Evolutionary conservation across 2,888 invertebrate species (phyloP).

Genomic region (Eretmocerus hayati): DNA sequence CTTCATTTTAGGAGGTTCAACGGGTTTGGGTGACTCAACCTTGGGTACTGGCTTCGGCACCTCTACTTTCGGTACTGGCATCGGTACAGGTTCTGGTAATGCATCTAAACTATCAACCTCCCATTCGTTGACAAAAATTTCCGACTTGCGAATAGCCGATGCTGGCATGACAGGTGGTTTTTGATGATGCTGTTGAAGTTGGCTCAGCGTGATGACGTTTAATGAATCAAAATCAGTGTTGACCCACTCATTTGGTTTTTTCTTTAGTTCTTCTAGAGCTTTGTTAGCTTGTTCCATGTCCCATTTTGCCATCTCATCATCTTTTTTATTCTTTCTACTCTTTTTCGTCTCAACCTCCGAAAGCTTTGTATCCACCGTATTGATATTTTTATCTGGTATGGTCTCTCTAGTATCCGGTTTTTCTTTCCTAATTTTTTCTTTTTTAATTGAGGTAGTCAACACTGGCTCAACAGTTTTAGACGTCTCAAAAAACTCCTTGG

Average conservation of each 20-base stretch:
- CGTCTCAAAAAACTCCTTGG: slow-evolving; percentile 4
- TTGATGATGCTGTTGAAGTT: slow-evolving; percentile 35
- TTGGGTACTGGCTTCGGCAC: not conserved
- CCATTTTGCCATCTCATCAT: slow-evolving; percentile 27
- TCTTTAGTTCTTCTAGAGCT: slow-evolving; percentile 8
- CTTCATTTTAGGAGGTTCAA: slow-evolving; percentile 22
- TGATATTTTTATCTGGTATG: slow-evolving; percentile 6
- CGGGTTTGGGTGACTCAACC: not conserved
- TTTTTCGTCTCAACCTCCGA: slow-evolving; percentile 7
- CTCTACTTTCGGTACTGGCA: not conserved
- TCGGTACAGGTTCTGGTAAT: slow-evolving; percentile 22
- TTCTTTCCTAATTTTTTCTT: not conserved
- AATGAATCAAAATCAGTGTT: slow-evolving; percentile 39
- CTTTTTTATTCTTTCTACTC: slow-evolving; percentile 18
- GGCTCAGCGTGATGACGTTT: slow-evolving; percentile 38
- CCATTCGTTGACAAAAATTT: slow-evolving; percentile 39
- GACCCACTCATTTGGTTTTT: slow-evolving; percentile 30
- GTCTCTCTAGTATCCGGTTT: slow-evolving; percentile 8
- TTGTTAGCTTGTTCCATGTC: slow-evolving; percentile 25
- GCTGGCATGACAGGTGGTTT: not conserved
- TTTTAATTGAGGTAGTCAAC: not conserved
- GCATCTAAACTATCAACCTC: slow-evolving; percentile 43
- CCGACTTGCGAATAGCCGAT: too few relatives aligned
- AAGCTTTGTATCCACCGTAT: slow-evolving; percentile 16
- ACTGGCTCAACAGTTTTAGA: slow-evolving; percentile 8